phyloP scores from a whole-genome alignment of 1,140 invertebrate genomes.

The Aphis gossypii region DNA sequence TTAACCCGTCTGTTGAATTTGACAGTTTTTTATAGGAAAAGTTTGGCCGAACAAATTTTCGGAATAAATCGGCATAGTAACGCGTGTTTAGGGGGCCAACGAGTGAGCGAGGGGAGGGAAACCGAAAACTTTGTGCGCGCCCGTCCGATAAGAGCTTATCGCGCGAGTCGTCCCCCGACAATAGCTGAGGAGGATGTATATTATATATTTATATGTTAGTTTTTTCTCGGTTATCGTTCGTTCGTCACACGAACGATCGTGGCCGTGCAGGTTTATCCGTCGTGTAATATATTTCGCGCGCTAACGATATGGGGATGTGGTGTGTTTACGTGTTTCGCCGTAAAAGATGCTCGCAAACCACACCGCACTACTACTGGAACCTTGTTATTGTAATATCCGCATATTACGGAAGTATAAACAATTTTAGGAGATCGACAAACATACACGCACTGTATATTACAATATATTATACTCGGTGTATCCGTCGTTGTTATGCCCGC shows the following conservation, averaged over 20 bases:
- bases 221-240: background rate
- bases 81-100: background rate
- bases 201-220: background rate
- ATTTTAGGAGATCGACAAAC: background rate
- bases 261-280: background rate
- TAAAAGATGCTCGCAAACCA: background rate
- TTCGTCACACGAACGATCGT: background rate
- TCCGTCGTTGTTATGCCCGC: background rate
- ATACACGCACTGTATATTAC: background rate
- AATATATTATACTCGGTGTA: background rate
- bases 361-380: background rate
- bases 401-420: background rate
- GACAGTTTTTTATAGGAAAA: conserved; percentile 29
- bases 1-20: conserved; percentile 8
- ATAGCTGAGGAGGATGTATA: background rate
- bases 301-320: background rate
- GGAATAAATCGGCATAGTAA: conserved; percentile 28
- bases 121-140: conserved; percentile 8
- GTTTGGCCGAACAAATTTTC: conserved; percentile 24
- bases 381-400: background rate
- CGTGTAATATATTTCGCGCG: background rate
- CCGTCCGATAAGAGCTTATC: conserved; percentile 18
- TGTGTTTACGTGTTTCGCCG: background rate
- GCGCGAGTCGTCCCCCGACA: background rate
- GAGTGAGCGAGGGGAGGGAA: background rate